Conservation (phyloP, 2,888 invertebrate genomes). For the Ennomos fuscantarius region DNA sequence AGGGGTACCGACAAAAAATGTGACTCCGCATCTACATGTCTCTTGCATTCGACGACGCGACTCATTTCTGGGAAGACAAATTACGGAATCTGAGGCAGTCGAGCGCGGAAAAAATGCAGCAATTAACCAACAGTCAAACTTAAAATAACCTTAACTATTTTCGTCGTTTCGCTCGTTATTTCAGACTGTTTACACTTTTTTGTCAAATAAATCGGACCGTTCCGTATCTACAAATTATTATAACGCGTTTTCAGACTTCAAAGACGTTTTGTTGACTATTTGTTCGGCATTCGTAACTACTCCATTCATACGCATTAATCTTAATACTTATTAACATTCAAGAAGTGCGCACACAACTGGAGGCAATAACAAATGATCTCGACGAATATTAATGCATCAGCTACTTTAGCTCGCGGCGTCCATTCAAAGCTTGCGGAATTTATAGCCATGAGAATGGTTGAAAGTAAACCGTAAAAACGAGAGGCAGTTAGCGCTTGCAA, state of each 20-base stretch:
- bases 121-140: conserved; percentile 73
- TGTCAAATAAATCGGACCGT: conserved; percentile 55
- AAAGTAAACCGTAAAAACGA: conserved; percentile 76
- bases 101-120: conserved; percentile 80
- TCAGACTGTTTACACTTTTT: conserved; percentile 70
- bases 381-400: conserved; percentile 68
- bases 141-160: conserved; percentile 75
- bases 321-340: conserved; percentile 48
- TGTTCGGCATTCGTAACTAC: conserved; percentile 49
- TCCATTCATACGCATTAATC: conserved; percentile 54
- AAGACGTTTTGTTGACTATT: conserved; percentile 50
- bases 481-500: conserved; percentile 70
- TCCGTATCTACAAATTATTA: conserved; percentile 58
- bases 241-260: conserved; percentile 54
- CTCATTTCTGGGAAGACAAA: conserved; percentile 85
- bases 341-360: conserved; percentile 52
- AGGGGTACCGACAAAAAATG: conserved; percentile 66
- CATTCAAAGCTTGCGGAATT: conserved; percentile 67
- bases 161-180: conserved; percentile 75
- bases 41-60: conserved; percentile 82
- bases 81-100: conserved; percentile 78
- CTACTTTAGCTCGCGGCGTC: conserved; percentile 61
- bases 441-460: conserved; percentile 64
- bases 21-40: conserved; percentile 73
- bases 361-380: conserved; percentile 69